Conservation (phyloP, 2,113 vertebrate species). For the Dasyornis broadbenti region DNA sequence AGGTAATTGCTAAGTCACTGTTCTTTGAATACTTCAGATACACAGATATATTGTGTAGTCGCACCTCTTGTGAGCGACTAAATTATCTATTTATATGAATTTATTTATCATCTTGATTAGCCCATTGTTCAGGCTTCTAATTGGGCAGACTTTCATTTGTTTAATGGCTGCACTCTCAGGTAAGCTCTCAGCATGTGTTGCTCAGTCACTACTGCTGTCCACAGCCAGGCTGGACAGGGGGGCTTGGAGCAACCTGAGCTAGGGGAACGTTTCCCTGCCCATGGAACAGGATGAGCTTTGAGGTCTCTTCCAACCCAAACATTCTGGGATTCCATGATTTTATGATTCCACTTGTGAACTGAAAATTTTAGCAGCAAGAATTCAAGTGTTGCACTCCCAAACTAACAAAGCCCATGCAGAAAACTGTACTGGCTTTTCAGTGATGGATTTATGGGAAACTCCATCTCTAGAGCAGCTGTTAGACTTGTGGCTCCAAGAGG, state of each 20-base stretch:
- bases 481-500: not conserved
- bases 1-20: not conserved
- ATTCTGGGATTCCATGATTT: not conserved
- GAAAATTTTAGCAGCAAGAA: not conserved
- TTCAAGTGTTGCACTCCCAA: not conserved
- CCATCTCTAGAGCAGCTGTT: not conserved
- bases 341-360: rapidly evolving
- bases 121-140: not conserved
- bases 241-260: not conserved
- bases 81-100: not conserved
- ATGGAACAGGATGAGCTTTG: not conserved
- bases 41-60: not conserved
- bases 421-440: not conserved
- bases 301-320: not conserved
- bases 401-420: not conserved
- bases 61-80: not conserved
- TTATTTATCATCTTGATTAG: not conserved
- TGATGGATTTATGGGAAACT: not conserved
- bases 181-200: not conserved
- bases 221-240: not conserved
- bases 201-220: not conserved
- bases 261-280: not conserved
- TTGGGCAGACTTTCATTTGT: not conserved
- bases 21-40: not conserved
- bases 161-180: not conserved